Percentiles rank a stretch among this genome's conserved stretches.
These are phyloP conservation scores for Thinocorus orbignyianus DNA, from an alignment of 2,113 vertebrate species.

Conservation along the genomic window DNA sequence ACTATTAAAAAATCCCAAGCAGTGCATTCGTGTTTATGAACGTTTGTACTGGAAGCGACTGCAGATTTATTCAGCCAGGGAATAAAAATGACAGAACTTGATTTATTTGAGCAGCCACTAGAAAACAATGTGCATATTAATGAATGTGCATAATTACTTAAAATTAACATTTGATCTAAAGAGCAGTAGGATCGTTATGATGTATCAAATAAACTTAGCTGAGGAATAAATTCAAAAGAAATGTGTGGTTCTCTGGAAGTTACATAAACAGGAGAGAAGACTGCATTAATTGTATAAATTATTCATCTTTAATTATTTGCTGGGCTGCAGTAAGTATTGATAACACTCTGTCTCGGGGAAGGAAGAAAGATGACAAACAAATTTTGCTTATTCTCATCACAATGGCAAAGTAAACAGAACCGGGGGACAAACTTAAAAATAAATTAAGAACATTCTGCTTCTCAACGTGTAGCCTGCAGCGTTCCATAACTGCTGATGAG, in stretches of 20 bases:
- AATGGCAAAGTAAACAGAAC: not conserved
- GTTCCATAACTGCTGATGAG: not conserved
- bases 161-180: conserved; percentile 6
- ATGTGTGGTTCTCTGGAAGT: not conserved
- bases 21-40: not conserved
- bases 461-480: not conserved
- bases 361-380: not conserved
- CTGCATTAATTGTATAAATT: conserved; percentile 46
- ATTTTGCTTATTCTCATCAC: not conserved
- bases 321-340: not conserved
- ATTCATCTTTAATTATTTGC: conserved; percentile 45
- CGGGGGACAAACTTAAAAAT: not conserved
- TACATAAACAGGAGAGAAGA: not conserved
- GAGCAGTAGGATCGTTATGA: conserved; percentile 15
- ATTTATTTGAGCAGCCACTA: conserved; percentile 9
- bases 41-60: not conserved
- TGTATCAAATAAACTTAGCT: conserved; percentile 30
- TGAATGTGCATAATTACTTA: conserved; percentile 3
- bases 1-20: not conserved
- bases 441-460: not conserved
- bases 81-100: conserved; percentile 1
- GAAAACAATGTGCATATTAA: conserved; percentile 34
- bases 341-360: not conserved
- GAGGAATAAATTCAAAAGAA: conserved; percentile 27
- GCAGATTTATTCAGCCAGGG: not conserved